Evolutionary conservation across 1,140 invertebrate species (phyloP), one percentile per base, ranked within the genome.

Genomic region (Neodiprion lecontei): DNA sequence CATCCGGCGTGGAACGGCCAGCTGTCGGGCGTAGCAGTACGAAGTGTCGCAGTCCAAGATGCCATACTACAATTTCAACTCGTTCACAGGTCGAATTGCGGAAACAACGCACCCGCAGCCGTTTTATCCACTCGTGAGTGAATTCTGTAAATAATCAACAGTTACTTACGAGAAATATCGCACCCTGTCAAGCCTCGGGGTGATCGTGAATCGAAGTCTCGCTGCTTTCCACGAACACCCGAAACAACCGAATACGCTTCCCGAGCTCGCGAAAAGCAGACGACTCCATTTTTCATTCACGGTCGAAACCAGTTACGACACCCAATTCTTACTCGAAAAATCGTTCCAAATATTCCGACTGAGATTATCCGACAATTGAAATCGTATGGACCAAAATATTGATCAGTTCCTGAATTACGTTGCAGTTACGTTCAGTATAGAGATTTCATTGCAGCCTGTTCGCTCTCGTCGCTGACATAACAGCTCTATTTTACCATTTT

Each of bases 111-210:
- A 76, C 50, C 69, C 69, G 61, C 74, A 78, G 61, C 75, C 81
- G 23, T 65, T 80, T 66, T 76, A 72, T 74, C 81, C 81, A 61
- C 14, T 81, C 14, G 81, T 82, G 76, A 83, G 81, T 80, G 68
- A 66, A 47, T 14, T 9, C 53, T 14, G n/a, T 12, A 61, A 40
- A 40, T 40, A 3, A 40, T 40, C 28, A 40, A 40, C 28, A 40
- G 5, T 40, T 40, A 40, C 28, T 40, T 40, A 40, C 28, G 28
- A 40, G 28, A 40, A 40, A 40, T 40, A 40, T 40, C 28, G 28
- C 28, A 40, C 53, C 53, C 53, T 61, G 11, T 61, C 5, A 61
- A 61, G 17, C 17, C 53, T 17, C 8, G 9, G 5, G 28, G 28
- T 40, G 28, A 40, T 5, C 28, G 5, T 40, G 28, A 40, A 5